Conservation (phyloP, 2,888 invertebrate species). For the Brachynemurus nebulosus region DNA sequence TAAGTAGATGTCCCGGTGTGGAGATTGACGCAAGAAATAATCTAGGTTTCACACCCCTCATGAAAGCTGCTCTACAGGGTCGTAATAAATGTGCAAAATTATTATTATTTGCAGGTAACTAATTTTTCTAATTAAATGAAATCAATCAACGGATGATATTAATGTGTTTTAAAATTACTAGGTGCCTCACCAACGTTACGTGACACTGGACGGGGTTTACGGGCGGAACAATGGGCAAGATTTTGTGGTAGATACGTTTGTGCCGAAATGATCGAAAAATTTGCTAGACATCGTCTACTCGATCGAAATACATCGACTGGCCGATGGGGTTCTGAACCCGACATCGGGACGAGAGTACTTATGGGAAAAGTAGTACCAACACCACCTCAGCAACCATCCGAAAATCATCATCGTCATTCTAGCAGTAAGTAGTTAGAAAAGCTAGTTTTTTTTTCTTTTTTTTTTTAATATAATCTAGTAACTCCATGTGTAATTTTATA, state of each 20-base stretch:
- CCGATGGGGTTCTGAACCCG: constrained; percentile 46
- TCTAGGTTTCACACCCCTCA: constrained; percentile 56
- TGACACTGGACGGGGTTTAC: constrained; percentile 50
- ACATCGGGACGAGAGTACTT: constrained; percentile 36
- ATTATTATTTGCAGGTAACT: constrained; percentile 54
- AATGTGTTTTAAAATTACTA: constrained; percentile 25
- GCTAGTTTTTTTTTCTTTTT: background rate
- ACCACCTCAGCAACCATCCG: background rate
- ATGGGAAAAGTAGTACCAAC: constrained; percentile 38
- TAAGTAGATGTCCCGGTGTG: constrained; percentile 47
- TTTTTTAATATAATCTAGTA: background rate
- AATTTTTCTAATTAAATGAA: background rate
- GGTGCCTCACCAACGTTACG: constrained; percentile 54
- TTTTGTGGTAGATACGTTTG: constrained; percentile 57
- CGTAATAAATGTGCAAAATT: constrained; percentile 58
- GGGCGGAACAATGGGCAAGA: constrained; percentile 62
- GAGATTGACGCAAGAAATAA: constrained; percentile 55
- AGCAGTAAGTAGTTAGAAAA: background rate
- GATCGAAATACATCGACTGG: constrained; percentile 39
- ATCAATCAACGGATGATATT: background rate
- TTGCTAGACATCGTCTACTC: constrained; percentile 40
- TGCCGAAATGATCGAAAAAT: constrained; percentile 56
- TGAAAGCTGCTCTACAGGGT: constrained; percentile 65
- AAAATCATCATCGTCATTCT: background rate
- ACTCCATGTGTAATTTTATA: no score